A percentile compares a stretch with the other conserved stretches of the same genome.
Evolutionary conservation across 2,113 vertebrate species (phyloP).

Genomic region (Psilopsiagon aymara): DNA sequence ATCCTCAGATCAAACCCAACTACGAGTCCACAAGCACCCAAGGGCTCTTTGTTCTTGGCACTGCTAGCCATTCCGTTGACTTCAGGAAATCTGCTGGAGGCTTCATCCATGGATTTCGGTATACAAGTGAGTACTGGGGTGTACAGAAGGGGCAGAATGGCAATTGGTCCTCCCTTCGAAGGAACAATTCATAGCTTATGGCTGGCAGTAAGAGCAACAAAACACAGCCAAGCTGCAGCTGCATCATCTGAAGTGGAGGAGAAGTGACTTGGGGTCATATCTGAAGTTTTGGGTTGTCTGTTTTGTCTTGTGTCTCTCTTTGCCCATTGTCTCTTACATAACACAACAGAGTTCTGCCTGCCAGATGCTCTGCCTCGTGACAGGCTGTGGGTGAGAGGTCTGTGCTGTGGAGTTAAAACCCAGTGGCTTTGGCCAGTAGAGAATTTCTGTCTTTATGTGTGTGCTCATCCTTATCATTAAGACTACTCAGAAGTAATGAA

Average conservation of each 20-base stretch:
- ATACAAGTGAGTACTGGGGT: slow-evolving; percentile 84
- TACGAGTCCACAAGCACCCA: slow-evolving; percentile 86
- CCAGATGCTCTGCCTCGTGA: slow-evolving; percentile 30
- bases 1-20: slow-evolving; percentile 87
- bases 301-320: slow-evolving; percentile 46
- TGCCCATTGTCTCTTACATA: slow-evolving; percentile 30
- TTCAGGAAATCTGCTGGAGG: slow-evolving; percentile 93
- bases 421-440: not conserved
- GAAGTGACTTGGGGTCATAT: slow-evolving; percentile 36
- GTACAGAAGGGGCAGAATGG: not conserved
- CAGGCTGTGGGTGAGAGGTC: slow-evolving; percentile 55
- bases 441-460: not conserved
- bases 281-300: slow-evolving; percentile 36
- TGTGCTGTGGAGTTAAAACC: slow-evolving; percentile 17
- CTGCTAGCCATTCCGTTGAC: slow-evolving; percentile 91
- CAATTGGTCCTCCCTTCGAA: not conserved
- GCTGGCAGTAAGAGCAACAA: not conserved
- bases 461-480: not conserved
- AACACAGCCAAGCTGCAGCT: slow-evolving; percentile 7
- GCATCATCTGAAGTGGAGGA: not conserved
- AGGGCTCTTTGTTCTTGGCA: slow-evolving; percentile 90
- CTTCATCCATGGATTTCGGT: slow-evolving; percentile 97
- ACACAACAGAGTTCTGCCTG: slow-evolving; percentile 30
- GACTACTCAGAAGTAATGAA: not conserved
- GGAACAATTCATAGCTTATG: not conserved